Base-by-base conservation (phyloP, 2,113 vertebrate species). In the Syrrhaptes paradoxus region DNA sequence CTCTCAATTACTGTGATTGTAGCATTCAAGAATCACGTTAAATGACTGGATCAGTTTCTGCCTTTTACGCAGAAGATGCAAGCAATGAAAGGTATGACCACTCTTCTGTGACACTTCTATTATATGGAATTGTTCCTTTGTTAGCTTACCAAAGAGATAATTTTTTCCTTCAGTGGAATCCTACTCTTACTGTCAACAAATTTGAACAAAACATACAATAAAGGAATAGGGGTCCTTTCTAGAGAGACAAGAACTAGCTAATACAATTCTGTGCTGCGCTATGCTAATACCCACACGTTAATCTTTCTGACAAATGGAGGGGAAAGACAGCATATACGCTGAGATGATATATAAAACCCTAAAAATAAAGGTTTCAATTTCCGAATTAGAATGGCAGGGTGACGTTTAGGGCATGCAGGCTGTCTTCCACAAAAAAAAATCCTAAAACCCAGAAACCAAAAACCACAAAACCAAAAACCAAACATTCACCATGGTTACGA, bases 301-400 rank as follows among this genome's bases (percentile, higher is more conserved):
- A 92, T 95, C 75, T 45, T 92, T 67, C 36, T 81, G 87, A 92
- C 68, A 95, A 82, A 90, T 9, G 76, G 55, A 80, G 49, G 17
- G 32, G 9, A 84, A 83, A 90, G 58, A 77, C 13, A 80, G 76
- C 21, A 66, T 54, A 73, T 62, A 86, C 4, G 11, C 32, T 3
- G 10, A 80, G 26, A 95, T 68, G 31, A 80, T 54, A 83, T 2
- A 73, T 31, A 41, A 85, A 82, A 93, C 38, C 19, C 38, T 61
- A 72, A 79, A 96, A 5, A 11, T 14, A 72, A 76, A 58, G 18
- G 31, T 89, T 92, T 89, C 49, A 45, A 52, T 80, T 84, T 70
- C 80, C 85, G 59, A 80, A 46, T 66, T 62, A 70, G 29, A 86
- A 86, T 62, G 54, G 36, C 43, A 90, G 63, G 11, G 59, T 73